Evolutionary conservation across 2,113 vertebrate species (phyloP), one percentile per base, ranked within the genome.

Genomic region (Polyodon spathula): DNA sequence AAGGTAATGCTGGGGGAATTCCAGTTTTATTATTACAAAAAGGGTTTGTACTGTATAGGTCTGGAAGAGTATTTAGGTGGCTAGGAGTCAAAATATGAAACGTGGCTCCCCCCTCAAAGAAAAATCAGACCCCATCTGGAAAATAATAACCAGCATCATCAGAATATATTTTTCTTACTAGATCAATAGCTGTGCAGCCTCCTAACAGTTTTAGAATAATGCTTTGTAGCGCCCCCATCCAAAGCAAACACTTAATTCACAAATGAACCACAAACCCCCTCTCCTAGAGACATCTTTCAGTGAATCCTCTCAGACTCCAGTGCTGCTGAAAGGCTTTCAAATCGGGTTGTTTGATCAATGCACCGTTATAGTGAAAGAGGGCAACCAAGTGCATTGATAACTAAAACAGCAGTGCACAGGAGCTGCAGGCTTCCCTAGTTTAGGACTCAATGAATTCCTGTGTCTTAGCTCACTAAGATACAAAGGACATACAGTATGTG

Each of bases 231-330:
- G 42, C 4, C 27, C 42, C 38, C 16, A n/a, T 44, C 56, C 39
- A 63, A 63, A 63, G 46, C 46, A 63, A 63, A 58, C 56, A 58
- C 46, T 53, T 58, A 12, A 58, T 40, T 53, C 40, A 12, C 46
- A 54, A 53, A 46, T 17, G 50, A 54, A 43, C 40, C 40, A 11
- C 17, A 17, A 42, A 11, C 48, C 42, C 57, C 16, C 63, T 37
- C 17, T 50, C 46, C 11, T 12, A 50, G 11, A 50, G 46, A 50
- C 46, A 50, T 10, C 46, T 50, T 50, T 37, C 38, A 59, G 8
- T 42, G 40, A 64, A 41, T 14, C 14, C n/a, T 50, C 46, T 50
- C 56, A 40, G n/a, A 43, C 17, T 48, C 56, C 62, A 10, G 37
- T 8, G 48, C 46, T 8, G 46, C n/a, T 10, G 40, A 41, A 53